These are phyloP conservation scores for Eupithecia tripunctaria DNA, from an alignment of 2,888 invertebrate genomes.

Conservation along the genomic window DNA sequence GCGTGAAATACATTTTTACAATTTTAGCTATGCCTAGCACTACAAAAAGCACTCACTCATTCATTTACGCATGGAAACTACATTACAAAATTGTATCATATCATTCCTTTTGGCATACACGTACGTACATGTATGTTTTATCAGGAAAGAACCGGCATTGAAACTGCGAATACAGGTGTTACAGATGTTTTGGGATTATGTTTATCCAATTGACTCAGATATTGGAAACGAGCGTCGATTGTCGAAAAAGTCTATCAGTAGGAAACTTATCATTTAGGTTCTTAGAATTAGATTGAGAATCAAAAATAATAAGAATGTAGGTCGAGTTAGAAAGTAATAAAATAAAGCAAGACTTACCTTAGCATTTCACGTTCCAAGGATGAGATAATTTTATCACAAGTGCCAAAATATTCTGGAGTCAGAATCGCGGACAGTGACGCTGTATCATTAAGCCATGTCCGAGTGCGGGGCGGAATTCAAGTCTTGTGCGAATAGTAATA, in stretches of 20 bases:
- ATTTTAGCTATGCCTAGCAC: neutral
- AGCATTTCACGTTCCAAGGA: slow-evolving; percentile 52
- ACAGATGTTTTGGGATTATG: neutral
- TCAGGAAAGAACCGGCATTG: slow-evolving; percentile 1
- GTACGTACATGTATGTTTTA: slow-evolving; percentile 9
- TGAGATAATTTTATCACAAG: slow-evolving; percentile 66
- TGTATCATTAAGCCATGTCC: slow-evolving; percentile 70
- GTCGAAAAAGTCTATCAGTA: neutral
- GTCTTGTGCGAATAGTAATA: slow-evolving; percentile 56
- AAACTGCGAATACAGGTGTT: slow-evolving; percentile 12
- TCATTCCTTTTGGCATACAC: slow-evolving; percentile 12
- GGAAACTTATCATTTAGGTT: neutral
- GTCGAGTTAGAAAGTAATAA: slow-evolving; percentile 44
- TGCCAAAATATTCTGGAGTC: slow-evolving; percentile 66
- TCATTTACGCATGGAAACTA: neutral
- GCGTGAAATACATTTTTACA: neutral
- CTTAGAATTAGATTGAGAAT: slow-evolving; percentile 15
- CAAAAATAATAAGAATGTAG: slow-evolving; percentile 29
- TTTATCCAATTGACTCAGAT: slow-evolving; percentile 10
- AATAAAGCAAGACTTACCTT: slow-evolving; percentile 73
- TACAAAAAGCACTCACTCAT: slow-evolving; percentile 1
- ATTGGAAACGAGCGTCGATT: neutral
- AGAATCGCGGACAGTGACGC: slow-evolving; percentile 70
- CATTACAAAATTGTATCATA: neutral
- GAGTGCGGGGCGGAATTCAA: slow-evolving; percentile 60